Conservation (phyloP, 2,113 vertebrate species). For the Salvelinus fontinalis region DNA sequence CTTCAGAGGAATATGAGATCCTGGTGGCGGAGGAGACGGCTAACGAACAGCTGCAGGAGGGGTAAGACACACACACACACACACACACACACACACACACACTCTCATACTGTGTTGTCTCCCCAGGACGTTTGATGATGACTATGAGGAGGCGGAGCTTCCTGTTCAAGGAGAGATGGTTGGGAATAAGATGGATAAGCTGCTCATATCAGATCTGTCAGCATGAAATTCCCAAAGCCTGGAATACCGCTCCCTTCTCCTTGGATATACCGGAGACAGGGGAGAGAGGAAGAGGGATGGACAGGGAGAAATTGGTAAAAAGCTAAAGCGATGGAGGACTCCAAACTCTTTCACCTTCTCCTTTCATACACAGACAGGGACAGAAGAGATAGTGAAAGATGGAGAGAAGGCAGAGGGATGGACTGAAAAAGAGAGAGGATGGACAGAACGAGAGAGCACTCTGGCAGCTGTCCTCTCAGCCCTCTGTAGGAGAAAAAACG, state of each 20-base stretch:
- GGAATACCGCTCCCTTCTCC: conserved; percentile 45
- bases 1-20: conserved; percentile 95
- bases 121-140: conserved; percentile 93
- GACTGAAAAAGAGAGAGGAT: not conserved
- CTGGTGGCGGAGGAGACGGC: conserved; percentile 96
- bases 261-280: conserved; percentile 36
- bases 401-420: not conserved
- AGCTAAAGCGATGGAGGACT: not conserved
- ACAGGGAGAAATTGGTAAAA: not conserved
- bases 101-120: conserved; percentile 41
- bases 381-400: not conserved
- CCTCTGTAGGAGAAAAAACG: not conserved
- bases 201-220: conserved; percentile 86
- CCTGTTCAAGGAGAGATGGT: conserved; percentile 83
- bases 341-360: not conserved
- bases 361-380: not conserved
- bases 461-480: not conserved
- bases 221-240: conserved; percentile 64
- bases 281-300: conserved; percentile 34
- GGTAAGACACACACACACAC: conserved; percentile 68
- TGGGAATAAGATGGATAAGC: conserved; percentile 85
- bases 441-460: not conserved
- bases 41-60: conserved; percentile 91
- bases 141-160: conserved; percentile 91
- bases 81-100: not conserved